Base-by-base conservation (phyloP, 2,888 invertebrate species). In the Melinopterus prodromus region DNA sequence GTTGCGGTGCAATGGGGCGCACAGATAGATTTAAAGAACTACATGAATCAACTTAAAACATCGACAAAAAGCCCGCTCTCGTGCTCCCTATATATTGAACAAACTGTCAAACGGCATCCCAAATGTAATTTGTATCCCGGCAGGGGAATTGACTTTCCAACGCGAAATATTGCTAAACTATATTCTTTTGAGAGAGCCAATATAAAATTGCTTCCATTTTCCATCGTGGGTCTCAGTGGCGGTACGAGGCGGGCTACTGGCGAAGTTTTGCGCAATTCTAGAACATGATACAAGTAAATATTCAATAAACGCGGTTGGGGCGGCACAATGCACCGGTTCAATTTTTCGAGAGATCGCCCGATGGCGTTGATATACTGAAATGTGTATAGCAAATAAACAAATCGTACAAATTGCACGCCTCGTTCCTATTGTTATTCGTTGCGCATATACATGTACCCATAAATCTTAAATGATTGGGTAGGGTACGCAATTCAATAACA, bases 71-170 rank as follows among this genome's bases (percentile, higher is more conserved):
- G 26, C 26, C 26, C 2, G 26, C 26, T 26, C 26, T 26, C 26
- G 26, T 26, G 26, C 26, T 53, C 12, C 3, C 3, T 7, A 53
- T 79, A 72, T 79, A 71, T 77, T 79, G 36, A 69, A 69, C 71
- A 84, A 87, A 86, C 86, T 87, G 87, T 87, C 87, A 86, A 86
- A 86, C 83, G 85, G 85, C 86, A 86, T 87, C 86, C 85, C 84
- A 86, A 86, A 87, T 84, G 86, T 87, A 87, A 87, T 87, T 87
- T 86, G 87, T 87, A 86, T 86, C 84, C 84, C 82, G 85, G 86
- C 84, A 84, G 84, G 82, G 84, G 83, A 87, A 87, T 87, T 85
- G 86, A 87, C 86, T 87, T 85, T 85, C 84, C 81, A 84, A 84
- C 82, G 84, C 85, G 85, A 86, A 86, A 87, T 86, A 87, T 86